Percentiles rank a stretch among this genome's conserved stretches.
These are phyloP conservation scores for Torymus tubicola DNA, from an alignment of 2,888 invertebrate species.

Conservation along the genomic window DNA sequence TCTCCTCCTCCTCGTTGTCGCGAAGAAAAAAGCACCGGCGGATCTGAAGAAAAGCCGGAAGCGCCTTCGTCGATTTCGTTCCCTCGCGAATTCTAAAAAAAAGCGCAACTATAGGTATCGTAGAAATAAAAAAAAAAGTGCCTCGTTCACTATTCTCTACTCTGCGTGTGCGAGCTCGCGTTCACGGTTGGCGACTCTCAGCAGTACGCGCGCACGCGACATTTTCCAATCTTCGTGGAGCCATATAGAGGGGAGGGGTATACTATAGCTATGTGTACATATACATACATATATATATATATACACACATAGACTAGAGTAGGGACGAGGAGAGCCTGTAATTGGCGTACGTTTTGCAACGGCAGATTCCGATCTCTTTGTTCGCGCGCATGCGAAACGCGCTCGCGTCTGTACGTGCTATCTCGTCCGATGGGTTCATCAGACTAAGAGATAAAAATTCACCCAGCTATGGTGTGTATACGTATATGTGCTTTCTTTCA, in stretches of 20 bases:
- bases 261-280: constrained; percentile 14
- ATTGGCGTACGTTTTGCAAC: constrained; percentile 31
- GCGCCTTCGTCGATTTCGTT: constrained; percentile 27
- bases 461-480: not conserved
- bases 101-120: not conserved
- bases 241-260: not conserved
- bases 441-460: constrained; percentile 46
- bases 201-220: constrained; percentile 14
- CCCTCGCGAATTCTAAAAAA: not conserved
- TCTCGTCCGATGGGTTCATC: constrained; percentile 52
- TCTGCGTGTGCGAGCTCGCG: not conserved
- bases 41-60: constrained; percentile 55
- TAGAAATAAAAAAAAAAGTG: constrained; percentile 12
- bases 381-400: constrained; percentile 45
- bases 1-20: too few relatives aligned
- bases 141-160: too few relatives aligned
- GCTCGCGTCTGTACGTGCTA: constrained; percentile 1
- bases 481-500: too few relatives aligned
- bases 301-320: too few relatives aligned
- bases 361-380: constrained; percentile 53
- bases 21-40: constrained; percentile 24
- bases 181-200: not conserved
- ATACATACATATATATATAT: not conserved
- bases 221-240: constrained; percentile 44
- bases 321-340: constrained; percentile 1